A percentile compares a stretch with the other conserved stretches of the same genome.
Conservation (phyloP, 1,140 invertebrate genomes). For the Cyclargus thomasi region DNA sequence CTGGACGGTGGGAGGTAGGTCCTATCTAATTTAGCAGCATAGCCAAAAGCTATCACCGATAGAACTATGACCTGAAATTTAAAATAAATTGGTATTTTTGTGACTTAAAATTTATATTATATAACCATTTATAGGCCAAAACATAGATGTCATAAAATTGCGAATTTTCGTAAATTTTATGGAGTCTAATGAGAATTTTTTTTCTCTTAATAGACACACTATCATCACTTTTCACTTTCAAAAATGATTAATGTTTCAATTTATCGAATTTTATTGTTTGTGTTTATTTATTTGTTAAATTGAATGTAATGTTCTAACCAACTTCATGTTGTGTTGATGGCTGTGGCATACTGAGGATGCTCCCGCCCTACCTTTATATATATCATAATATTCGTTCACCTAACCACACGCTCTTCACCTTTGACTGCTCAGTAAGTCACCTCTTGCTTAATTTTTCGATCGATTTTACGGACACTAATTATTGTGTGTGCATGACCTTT, state of each 20-base stretch:
- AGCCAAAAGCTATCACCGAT: constrained; percentile 52
- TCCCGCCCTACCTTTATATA: constrained; percentile 56
- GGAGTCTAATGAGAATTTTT: too few relatives aligned
- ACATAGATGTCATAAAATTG: too few relatives aligned
- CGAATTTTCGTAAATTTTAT: too few relatives aligned
- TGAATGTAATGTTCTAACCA: constrained; percentile 43
- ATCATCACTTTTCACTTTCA: too few relatives aligned
- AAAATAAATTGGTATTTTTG: constrained; percentile 21
- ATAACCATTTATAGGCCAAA: too few relatives aligned
- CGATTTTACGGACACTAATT: constrained; percentile 59
- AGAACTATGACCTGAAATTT: constrained; percentile 58
- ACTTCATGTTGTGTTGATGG: constrained; percentile 47
- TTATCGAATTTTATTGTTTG: constrained; percentile 4
- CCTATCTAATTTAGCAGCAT: constrained; percentile 76
- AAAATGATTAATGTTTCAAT: background rate
- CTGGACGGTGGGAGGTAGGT: constrained; percentile 78
- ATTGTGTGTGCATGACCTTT: constrained; percentile 29
- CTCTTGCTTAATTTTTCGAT: constrained; percentile 53
- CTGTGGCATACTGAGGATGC: constrained; percentile 10
- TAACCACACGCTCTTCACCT: constrained; percentile 59
- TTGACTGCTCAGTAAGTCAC: constrained; percentile 53
- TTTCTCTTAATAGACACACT: too few relatives aligned
- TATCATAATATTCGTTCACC: constrained; percentile 67
- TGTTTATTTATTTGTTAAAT: constrained; percentile 20
- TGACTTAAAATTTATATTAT: too few relatives aligned